These are phyloP conservation scores for Pocillopora grandis DNA, from an alignment of 92 coral and sea anemone genomes.

Conservation along the genomic window DNA sequence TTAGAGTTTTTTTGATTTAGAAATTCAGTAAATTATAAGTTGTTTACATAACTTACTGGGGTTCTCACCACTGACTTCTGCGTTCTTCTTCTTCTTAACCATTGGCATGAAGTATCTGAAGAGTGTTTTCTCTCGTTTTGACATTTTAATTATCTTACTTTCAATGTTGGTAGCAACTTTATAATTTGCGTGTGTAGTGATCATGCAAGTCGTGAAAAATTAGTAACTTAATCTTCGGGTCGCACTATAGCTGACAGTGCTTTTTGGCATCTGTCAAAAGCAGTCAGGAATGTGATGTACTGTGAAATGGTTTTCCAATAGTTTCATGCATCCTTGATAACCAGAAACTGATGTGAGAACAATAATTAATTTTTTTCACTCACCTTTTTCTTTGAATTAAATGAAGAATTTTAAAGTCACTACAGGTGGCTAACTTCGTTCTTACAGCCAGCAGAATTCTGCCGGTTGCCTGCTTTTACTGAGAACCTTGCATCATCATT, in stretches of 20 bases:
- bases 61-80: conserved; percentile 13
- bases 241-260: no score
- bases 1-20: conserved; percentile 10
- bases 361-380: conserved; percentile 3
- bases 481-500: conserved; percentile 16
- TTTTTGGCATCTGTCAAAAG: no score
- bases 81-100: conserved; percentile 25
- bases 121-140: conserved; percentile 35
- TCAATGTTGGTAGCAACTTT: no score
- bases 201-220: neutral
- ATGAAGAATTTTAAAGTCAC: conserved; percentile 9
- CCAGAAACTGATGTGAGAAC: no score
- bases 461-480: conserved; percentile 16
- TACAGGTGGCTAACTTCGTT: conserved; percentile 31
- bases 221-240: no score
- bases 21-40: conserved; percentile 2
- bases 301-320: no score
- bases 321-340: no score
- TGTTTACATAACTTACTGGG: no score
- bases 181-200: conserved; percentile 21
- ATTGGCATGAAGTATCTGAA: conserved; percentile 35
- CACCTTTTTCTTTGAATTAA: neutral
- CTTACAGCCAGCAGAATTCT: conserved; percentile 31
- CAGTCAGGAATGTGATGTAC: no score
- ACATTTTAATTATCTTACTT: neutral